Evolutionary conservation across 2,888 invertebrate species (phyloP).

Genomic region (Euplagia quadripunctaria): DNA sequence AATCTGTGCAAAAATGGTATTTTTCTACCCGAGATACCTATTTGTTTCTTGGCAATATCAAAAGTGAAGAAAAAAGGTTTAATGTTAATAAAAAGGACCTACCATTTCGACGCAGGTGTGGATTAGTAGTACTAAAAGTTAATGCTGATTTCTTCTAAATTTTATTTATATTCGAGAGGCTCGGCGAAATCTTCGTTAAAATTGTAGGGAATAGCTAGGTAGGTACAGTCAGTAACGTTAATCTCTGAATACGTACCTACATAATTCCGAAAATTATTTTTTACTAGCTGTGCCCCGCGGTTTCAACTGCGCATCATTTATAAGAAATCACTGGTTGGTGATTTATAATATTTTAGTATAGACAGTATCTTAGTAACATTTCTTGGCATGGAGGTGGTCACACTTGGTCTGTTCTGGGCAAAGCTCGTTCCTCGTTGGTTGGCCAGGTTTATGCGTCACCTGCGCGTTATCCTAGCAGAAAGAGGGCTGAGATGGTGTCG

Average conservation of each 20-base stretch:
- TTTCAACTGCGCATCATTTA: too few relatives aligned
- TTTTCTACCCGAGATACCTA: slow-evolving; percentile 45
- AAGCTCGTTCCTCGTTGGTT: too few relatives aligned
- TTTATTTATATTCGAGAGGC: neutral
- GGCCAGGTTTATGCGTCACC: too few relatives aligned
- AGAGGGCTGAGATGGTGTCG: too few relatives aligned
- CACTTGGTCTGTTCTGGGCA: too few relatives aligned
- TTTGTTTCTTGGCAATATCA: slow-evolving; percentile 46
- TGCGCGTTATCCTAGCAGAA: too few relatives aligned
- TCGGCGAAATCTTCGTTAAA: neutral
- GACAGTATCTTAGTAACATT: too few relatives aligned
- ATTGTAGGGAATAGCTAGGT: neutral
- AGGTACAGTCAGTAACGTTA: neutral
- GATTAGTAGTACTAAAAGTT: slow-evolving; percentile 27
- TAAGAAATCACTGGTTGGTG: neutral
- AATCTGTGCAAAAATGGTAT: slow-evolving; percentile 60
- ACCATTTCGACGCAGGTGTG: slow-evolving; percentile 53
- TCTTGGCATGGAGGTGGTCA: too few relatives aligned
- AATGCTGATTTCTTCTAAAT: neutral
- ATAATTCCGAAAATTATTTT: neutral
- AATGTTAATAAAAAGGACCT: slow-evolving; percentile 22
- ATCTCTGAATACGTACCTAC: neutral
- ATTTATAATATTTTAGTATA: neutral
- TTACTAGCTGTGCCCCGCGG: neutral
- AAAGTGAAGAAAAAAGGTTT: slow-evolving; percentile 49